Conservation (phyloP, 2,797 vertebrate genomes). For the Pseudochromis fuscus region DNA sequence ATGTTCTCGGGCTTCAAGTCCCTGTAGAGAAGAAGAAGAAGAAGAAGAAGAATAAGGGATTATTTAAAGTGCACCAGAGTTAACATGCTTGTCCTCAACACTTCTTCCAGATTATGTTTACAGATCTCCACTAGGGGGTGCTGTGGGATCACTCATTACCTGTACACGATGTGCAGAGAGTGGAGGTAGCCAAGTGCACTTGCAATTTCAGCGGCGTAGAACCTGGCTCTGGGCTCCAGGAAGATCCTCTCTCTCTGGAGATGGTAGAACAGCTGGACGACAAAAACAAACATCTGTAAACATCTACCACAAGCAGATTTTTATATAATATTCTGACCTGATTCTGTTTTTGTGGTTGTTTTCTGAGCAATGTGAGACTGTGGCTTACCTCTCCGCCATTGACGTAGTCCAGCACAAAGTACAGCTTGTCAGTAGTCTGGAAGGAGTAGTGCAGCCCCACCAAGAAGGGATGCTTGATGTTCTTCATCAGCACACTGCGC, state of each 20-base stretch:
- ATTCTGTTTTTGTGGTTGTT: neutral
- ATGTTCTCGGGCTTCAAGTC: conserved; percentile 99
- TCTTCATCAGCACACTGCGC: conserved; percentile 88
- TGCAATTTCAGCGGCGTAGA: conserved; percentile 87
- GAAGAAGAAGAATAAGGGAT: neutral
- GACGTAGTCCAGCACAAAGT: conserved; percentile 89
- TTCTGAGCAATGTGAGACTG: no score
- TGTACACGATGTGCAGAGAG: conserved; percentile 87
- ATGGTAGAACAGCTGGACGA: conserved; percentile 86
- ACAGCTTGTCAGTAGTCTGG: conserved; percentile 88
- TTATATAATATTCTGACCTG: neutral
- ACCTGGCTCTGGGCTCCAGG: conserved; percentile 86
- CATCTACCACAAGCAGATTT: neutral
- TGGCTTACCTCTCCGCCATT: conserved; percentile 86
- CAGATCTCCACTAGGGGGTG: conserved; percentile 67
- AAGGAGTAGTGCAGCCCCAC: conserved; percentile 89
- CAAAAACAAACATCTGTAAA: conserved; percentile 34
- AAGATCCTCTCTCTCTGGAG: conserved; percentile 88
- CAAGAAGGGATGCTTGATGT: conserved; percentile 88
- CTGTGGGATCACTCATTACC: conserved; percentile 65
- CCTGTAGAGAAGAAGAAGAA: conserved; percentile 82
- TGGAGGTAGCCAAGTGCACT: conserved; percentile 89
- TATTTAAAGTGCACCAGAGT: neutral
- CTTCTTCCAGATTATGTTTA: neutral
- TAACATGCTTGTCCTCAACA: neutral